These are phyloP conservation scores for Nothobranchius furzeri DNA, from an alignment of 2,113 vertebrate genomes.

Conservation along the genomic window DNA sequence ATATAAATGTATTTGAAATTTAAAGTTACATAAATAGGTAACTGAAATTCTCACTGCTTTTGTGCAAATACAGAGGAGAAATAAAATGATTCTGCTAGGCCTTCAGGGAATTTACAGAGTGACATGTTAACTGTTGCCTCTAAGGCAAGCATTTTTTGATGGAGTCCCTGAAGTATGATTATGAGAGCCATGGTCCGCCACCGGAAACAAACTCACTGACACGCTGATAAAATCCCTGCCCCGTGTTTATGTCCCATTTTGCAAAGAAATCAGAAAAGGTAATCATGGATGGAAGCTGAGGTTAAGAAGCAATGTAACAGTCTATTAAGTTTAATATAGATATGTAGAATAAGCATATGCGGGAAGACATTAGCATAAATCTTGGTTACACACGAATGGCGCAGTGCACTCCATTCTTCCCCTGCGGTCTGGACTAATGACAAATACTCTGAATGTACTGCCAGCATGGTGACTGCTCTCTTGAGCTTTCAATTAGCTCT, in stretches of 20 bases:
- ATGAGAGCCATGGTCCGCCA: slow-evolving; percentile 78
- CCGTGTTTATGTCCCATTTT: slow-evolving; percentile 96
- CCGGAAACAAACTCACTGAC: slow-evolving; percentile 89
- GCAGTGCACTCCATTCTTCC: slow-evolving; percentile 69
- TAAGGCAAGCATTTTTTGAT: slow-evolving; percentile 69
- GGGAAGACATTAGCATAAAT: slow-evolving; percentile 98
- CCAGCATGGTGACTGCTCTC: slow-evolving; percentile 68
- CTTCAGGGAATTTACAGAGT: slow-evolving; percentile 56
- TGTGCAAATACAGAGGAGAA: slow-evolving; percentile 44
- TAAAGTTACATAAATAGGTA: neutral
- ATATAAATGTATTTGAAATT: too few species aligned
- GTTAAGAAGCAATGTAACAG: slow-evolving; percentile 99
- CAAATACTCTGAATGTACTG: slow-evolving; percentile 77
- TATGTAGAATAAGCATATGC: slow-evolving; percentile 99
- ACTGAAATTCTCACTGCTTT: slow-evolving; percentile 7
- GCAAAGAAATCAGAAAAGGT: slow-evolving; percentile 98
- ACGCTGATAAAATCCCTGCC: slow-evolving; percentile 91
- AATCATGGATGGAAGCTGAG: slow-evolving; percentile 98
- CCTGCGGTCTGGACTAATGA: slow-evolving; percentile 76
- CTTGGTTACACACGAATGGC: slow-evolving; percentile 90
- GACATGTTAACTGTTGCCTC: slow-evolving; percentile 65
- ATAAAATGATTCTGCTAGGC: slow-evolving; percentile 33
- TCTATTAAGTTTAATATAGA: slow-evolving; percentile 99
- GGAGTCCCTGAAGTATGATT: slow-evolving; percentile 78
- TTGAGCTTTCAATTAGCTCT: slow-evolving; percentile 81